Evolutionary conservation across 2,888 invertebrate species (phyloP).

Genomic region (Drosophila paucipuncta): DNA sequence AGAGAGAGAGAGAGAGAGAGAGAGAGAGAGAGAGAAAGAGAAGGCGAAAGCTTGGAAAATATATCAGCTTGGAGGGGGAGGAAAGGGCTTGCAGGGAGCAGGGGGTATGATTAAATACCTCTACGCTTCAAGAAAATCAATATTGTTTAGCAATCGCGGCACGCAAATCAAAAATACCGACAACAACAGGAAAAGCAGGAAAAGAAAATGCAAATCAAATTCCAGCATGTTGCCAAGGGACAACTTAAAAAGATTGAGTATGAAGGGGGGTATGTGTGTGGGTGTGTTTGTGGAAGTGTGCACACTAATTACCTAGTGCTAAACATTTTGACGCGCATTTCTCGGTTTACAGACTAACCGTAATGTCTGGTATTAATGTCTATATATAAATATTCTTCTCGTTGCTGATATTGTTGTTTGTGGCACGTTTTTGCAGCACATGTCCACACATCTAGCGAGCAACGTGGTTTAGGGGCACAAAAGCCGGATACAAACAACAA

Average conservation of each 20-base stretch:
- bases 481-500: constrained; percentile 33
- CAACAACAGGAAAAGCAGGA: not conserved
- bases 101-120: constrained; percentile 59
- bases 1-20: not conserved
- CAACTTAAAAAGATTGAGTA: constrained; percentile 7
- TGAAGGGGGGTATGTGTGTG: not conserved
- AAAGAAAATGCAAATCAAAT: constrained; percentile 8
- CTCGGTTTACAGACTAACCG: constrained; percentile 11
- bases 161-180: constrained; percentile 57
- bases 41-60: not conserved
- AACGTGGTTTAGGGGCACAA: constrained; percentile 1
- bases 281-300: not conserved
- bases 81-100: not conserved
- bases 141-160: constrained; percentile 66
- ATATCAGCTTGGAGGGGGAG: not conserved
- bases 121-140: constrained; percentile 63
- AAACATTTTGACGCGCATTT: constrained; percentile 62
- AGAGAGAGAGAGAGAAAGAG: not conserved
- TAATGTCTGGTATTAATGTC: constrained; percentile 44
- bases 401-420: constrained; percentile 22
- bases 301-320: constrained; percentile 69
- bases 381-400: constrained; percentile 15
- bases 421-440: constrained; percentile 65
- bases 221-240: constrained; percentile 52
- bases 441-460: constrained; percentile 38